Conservation (phyloP, 2,888 invertebrate genomes). For the Monochamus alternatus region DNA sequence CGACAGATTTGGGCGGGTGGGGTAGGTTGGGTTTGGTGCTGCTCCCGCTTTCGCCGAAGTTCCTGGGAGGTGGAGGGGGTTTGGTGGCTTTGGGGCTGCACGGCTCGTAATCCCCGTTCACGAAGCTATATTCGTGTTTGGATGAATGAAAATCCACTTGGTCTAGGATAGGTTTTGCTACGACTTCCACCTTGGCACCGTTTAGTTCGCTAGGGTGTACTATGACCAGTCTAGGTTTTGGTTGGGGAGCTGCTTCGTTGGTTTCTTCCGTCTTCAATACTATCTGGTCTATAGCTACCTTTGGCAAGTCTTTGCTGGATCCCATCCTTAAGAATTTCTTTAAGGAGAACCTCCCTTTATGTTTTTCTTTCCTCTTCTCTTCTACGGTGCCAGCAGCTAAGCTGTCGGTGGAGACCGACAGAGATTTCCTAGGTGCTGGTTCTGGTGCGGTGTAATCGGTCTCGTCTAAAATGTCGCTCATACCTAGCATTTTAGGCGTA, state of each 20-base stretch:
- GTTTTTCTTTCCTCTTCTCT: constrained; percentile 78
- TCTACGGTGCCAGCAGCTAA: constrained; percentile 66
- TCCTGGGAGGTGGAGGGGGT: constrained; percentile 85
- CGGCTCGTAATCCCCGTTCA: constrained; percentile 51
- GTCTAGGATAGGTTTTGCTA: constrained; percentile 70
- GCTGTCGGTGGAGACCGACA: constrained; percentile 85
- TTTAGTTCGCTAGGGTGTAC: constrained; percentile 92
- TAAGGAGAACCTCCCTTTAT: constrained; percentile 84
- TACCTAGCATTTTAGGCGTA: constrained; percentile 76
- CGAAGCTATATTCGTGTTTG: constrained; percentile 45
- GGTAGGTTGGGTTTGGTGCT: constrained; percentile 80
- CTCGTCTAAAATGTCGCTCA: constrained; percentile 61
- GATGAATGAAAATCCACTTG: constrained; percentile 43
- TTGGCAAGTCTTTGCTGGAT: constrained; percentile 80
- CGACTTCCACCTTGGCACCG: constrained; percentile 86
- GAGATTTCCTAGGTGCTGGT: constrained; percentile 79
- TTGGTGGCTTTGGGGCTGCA: constrained; percentile 54
- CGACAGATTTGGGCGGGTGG: constrained; percentile 79
- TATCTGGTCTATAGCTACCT: constrained; percentile 71
- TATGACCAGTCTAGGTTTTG: constrained; percentile 78
- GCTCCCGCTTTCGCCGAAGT: constrained; percentile 72
- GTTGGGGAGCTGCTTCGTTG: constrained; percentile 47
- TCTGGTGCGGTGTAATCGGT: constrained; percentile 72
- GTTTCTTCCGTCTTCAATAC: constrained; percentile 50
- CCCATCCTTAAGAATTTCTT: constrained; percentile 89